These are phyloP conservation scores for Girardinichthys multiradiatus DNA, from an alignment of 2,113 vertebrate species.

Conservation along the genomic window DNA sequence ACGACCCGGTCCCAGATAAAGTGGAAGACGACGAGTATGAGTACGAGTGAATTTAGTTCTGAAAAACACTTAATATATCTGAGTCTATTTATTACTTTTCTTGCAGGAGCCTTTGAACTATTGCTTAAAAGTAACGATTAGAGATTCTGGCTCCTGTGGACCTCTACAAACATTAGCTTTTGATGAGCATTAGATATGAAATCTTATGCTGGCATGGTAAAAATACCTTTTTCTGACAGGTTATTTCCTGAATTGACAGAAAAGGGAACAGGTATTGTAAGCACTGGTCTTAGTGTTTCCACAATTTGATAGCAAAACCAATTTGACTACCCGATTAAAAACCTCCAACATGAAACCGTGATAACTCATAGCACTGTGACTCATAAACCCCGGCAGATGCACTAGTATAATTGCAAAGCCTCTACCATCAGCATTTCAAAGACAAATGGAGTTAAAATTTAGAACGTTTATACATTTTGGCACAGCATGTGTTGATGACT, in stretches of 20 bases:
- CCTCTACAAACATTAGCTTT: not conserved
- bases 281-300: not conserved
- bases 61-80: not conserved
- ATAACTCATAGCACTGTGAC: not conserved
- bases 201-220: not conserved
- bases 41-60: too few species aligned
- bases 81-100: not conserved
- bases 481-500: not conserved
- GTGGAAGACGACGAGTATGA: too few species aligned
- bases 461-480: too few species aligned
- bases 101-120: not conserved
- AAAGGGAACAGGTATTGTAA: not conserved
- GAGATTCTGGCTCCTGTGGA: not conserved
- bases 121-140: constrained; percentile 5
- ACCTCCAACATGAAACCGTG: not conserved
- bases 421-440: not conserved
- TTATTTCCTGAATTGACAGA: not conserved
- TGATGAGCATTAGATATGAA: not conserved
- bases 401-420: not conserved
- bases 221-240: not conserved
- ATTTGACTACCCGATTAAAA: not conserved
- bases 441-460: not conserved
- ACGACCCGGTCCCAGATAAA: too few species aligned
- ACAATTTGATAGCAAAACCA: not conserved
- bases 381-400: not conserved